phyloP scores from a whole-genome alignment of 37 sponge, comb jelly and placozoan genomes.

The Bolinopsis microptera region DNA sequence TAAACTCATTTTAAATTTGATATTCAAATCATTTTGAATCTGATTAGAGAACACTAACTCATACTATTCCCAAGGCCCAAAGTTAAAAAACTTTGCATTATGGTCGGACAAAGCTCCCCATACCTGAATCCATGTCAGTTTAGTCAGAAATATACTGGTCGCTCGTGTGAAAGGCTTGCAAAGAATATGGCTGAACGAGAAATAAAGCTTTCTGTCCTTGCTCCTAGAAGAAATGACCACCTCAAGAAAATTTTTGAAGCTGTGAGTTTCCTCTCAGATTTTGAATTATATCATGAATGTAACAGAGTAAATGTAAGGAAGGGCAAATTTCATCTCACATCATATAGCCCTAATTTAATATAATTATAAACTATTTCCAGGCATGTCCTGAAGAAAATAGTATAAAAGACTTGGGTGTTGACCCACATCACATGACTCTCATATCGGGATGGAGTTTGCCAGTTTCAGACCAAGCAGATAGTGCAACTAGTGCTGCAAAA shows the following conservation, averaged over 20 bases:
- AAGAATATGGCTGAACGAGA: constrained; percentile 52
- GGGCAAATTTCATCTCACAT: too few relatives aligned
- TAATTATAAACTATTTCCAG: background rate
- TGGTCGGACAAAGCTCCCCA: constrained; percentile 46
- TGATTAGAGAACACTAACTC: too few relatives aligned
- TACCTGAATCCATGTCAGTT: constrained; percentile 49
- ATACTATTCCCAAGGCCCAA: too few relatives aligned
- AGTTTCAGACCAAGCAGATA: background rate
- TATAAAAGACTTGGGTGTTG: background rate
- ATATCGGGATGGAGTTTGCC: constrained; percentile 56
- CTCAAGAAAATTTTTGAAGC: constrained; percentile 62
- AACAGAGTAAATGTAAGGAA: too few relatives aligned
- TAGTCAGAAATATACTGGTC: constrained; percentile 2
- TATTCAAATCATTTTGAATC: too few relatives aligned
- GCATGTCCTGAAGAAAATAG: constrained; percentile 32
- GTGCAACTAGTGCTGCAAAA: background rate
- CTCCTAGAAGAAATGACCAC: constrained; percentile 27
- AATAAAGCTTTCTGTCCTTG: constrained; percentile 8
- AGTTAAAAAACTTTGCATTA: constrained; percentile 17
- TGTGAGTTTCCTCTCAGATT: constrained; percentile 20
- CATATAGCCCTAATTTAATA: too few relatives aligned
- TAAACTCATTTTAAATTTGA: too few relatives aligned
- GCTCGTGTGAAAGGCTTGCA: constrained; percentile 46
- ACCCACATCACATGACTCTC: constrained; percentile 10
- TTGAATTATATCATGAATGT: too few relatives aligned